These are phyloP conservation scores for Poicephalus meyeri DNA, from an alignment of 2,113 vertebrate species.

Conservation along the genomic window DNA sequence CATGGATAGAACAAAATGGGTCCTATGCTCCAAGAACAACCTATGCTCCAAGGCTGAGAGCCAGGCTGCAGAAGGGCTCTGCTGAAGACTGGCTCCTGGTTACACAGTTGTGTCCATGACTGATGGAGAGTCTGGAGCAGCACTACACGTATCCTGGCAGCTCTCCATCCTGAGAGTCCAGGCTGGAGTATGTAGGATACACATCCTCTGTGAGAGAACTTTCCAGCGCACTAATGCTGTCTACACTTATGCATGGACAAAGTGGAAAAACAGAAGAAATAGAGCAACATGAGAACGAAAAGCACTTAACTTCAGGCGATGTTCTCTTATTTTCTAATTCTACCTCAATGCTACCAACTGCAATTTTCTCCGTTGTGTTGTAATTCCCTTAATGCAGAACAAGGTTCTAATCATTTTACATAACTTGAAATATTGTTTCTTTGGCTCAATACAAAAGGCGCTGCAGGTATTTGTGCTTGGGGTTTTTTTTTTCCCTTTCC, in stretches of 20 bases:
- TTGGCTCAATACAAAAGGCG: background rate
- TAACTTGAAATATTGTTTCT: slow-evolving; percentile 46
- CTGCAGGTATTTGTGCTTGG: background rate
- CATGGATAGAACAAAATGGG: no score
- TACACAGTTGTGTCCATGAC: rapidly evolving
- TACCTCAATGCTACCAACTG: background rate
- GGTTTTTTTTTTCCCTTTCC: background rate
- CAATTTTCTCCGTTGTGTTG: background rate
- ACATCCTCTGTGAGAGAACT: background rate
- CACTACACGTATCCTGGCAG: background rate
- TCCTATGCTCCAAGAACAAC: background rate
- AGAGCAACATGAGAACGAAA: background rate
- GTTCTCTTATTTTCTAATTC: background rate
- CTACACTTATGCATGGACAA: background rate
- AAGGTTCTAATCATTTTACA: slow-evolving; percentile 21
- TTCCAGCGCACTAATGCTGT: background rate
- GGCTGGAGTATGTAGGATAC: background rate
- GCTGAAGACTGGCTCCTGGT: background rate
- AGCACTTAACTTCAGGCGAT: background rate
- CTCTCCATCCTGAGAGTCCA: background rate
- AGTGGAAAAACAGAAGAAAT: background rate
- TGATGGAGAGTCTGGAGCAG: background rate
- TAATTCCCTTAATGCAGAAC: slow-evolving; percentile 12
- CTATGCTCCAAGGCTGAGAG: background rate
- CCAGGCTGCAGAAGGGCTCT: background rate